Conservation (phyloP, 2,113 vertebrate species). For the Laticauda colubrina region DNA sequence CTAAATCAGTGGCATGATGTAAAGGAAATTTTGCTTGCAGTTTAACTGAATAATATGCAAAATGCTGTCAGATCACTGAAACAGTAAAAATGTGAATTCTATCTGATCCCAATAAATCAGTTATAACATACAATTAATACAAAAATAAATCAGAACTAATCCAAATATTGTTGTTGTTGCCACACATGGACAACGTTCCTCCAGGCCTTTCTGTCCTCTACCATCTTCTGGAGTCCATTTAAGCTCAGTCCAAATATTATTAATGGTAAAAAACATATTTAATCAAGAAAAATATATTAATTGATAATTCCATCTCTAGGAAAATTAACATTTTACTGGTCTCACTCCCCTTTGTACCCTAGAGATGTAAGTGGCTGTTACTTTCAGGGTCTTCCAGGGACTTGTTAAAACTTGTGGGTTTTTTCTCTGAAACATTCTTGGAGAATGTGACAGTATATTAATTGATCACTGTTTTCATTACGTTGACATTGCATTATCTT, state of each 20-base stretch:
- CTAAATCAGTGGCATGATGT: not conserved
- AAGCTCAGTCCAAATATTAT: not conserved
- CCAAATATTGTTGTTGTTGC: not conserved
- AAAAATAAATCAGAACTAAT: not conserved
- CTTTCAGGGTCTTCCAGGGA: not conserved
- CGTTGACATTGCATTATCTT: not conserved
- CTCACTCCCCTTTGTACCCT: not conserved
- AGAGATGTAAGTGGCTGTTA: not conserved
- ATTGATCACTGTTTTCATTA: not conserved
- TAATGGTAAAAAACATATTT: not conserved
- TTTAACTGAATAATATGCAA: not conserved
- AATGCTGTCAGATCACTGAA: not conserved
- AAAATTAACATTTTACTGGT: not conserved
- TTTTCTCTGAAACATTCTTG: not conserved
- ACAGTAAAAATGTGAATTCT: not conserved
- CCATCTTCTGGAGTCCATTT: too few species aligned
- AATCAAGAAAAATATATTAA: not conserved
- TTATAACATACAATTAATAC: not conserved
- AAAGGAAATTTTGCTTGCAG: not conserved
- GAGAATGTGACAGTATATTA: not conserved
- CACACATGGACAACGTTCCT: too few species aligned
- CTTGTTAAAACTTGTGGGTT: not conserved
- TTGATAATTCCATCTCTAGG: not conserved
- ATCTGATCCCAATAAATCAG: not conserved
- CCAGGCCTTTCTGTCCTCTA: too few species aligned